A percentile compares a stretch with the other conserved stretches of the same genome.
phyloP scores from a whole-genome alignment of 2,888 invertebrate genomes.

The Lamproptera curius region DNA sequence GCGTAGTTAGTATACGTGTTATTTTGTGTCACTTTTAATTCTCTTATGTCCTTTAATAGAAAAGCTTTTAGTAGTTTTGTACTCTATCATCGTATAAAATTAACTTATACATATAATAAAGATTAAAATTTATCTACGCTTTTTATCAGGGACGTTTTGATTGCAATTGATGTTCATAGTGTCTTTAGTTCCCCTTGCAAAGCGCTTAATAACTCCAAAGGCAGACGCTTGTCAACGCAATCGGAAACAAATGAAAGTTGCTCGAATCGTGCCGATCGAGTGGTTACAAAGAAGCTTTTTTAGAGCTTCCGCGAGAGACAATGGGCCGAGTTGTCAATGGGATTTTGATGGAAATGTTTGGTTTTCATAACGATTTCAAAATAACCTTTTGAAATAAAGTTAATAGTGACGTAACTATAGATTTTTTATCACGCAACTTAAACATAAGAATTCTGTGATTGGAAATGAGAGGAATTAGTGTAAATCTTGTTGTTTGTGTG shows the following conservation, averaged over 20 bases:
- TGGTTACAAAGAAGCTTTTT: conserved; percentile 9
- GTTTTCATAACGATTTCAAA: neutral
- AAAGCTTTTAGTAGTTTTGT: no score
- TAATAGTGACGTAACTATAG: neutral
- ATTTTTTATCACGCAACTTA: neutral
- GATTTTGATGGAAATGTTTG: neutral
- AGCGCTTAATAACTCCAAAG: conserved; percentile 45
- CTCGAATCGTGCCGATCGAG: conserved; percentile 8
- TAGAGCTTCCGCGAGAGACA: neutral
- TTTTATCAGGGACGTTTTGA: neutral
- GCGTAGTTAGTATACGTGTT: no score
- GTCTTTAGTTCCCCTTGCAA: conserved; percentile 15
- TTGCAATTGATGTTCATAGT: conserved; percentile 1
- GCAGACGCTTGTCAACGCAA: conserved; percentile 42
- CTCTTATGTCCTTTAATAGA: no score
- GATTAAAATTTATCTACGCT: no score
- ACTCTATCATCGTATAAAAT: no score
- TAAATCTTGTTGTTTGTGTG: no score
- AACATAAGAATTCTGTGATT: no score
- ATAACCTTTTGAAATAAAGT: neutral
- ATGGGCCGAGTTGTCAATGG: neutral
- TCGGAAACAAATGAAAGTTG: conserved; percentile 46
- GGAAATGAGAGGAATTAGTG: no score
- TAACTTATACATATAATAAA: no score
- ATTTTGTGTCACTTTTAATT: no score